Conservation (phyloP, 1,140 invertebrate species). For the Drosophila truncata region DNA sequence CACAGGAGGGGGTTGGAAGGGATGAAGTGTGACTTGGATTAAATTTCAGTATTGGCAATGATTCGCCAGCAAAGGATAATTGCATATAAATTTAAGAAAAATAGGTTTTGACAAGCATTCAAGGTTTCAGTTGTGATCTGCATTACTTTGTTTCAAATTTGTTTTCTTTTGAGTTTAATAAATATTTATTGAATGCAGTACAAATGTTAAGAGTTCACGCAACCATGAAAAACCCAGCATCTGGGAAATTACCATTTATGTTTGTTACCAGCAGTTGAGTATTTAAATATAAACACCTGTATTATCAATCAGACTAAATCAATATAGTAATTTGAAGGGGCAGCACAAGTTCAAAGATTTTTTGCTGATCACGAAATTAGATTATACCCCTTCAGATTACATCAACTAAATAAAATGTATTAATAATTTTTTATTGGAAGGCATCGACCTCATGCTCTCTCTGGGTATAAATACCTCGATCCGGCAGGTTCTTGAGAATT, state of each 20-base stretch:
- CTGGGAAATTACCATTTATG: neutral
- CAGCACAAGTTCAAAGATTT: neutral
- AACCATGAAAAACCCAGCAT: neutral
- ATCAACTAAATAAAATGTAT: neutral
- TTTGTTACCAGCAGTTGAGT: neutral
- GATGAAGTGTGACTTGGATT: constrained; percentile 2
- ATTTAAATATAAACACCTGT: neutral
- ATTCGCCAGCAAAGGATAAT: neutral
- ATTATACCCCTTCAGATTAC: too few species aligned
- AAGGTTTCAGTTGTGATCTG: too few species aligned
- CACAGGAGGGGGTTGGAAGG: neutral
- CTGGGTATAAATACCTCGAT: constrained; percentile 16
- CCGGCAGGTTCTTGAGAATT: neutral
- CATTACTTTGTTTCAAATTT: neutral
- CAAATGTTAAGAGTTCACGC: too few species aligned
- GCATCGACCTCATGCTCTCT: neutral
- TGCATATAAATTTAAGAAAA: neutral
- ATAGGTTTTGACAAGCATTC: neutral
- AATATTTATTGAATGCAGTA: too few species aligned
- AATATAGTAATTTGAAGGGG: neutral
- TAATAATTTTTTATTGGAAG: neutral
- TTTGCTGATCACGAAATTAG: neutral
- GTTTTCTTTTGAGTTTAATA: neutral
- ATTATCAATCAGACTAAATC: neutral
- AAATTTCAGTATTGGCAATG: constrained; percentile 5